Conservation (phyloP, 2,797 vertebrate genomes). For the Siniperca scherzeri region DNA sequence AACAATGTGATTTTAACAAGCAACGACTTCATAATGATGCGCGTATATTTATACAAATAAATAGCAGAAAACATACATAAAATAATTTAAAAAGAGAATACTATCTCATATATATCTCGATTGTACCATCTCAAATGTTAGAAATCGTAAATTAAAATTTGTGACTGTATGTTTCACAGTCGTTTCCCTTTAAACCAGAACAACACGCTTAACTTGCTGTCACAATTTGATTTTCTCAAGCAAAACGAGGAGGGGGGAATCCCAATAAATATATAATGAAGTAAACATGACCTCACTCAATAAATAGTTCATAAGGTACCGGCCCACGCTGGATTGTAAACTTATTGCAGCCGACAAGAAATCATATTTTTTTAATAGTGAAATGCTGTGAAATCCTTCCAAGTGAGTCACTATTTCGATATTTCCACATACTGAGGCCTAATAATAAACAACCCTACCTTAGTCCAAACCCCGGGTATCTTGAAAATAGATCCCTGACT, state of each 20-base stretch:
- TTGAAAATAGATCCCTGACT: constrained; percentile 79
- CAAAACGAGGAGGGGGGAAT: constrained; percentile 88
- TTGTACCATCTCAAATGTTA: constrained; percentile 83
- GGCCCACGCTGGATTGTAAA: constrained; percentile 85
- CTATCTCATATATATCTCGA: constrained; percentile 86
- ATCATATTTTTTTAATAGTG: constrained; percentile 67
- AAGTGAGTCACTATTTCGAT: constrained; percentile 66
- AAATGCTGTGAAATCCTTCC: constrained; percentile 67
- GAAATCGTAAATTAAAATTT: constrained; percentile 68
- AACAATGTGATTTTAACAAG: constrained; percentile 94
- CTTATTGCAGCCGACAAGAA: constrained; percentile 75
- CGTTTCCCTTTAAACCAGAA: constrained; percentile 77
- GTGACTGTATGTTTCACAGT: constrained; percentile 77
- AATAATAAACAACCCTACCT: constrained; percentile 58
- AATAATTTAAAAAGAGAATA: constrained; percentile 84
- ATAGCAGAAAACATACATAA: constrained; percentile 87
- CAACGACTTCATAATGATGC: constrained; percentile 89
- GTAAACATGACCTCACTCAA: constrained; percentile 97
- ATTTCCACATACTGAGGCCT: constrained; percentile 63
- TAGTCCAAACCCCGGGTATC: constrained; percentile 67
- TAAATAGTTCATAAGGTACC: constrained; percentile 91
- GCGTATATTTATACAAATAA: constrained; percentile 90
- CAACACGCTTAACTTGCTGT: constrained; percentile 81
- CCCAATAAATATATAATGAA: constrained; percentile 98
- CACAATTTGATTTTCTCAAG: constrained; percentile 87